Evolutionary conservation across 2,113 vertebrate species (phyloP), one percentile per base, ranked within the genome.

Genomic region (Pygoscelis antarcticus): DNA sequence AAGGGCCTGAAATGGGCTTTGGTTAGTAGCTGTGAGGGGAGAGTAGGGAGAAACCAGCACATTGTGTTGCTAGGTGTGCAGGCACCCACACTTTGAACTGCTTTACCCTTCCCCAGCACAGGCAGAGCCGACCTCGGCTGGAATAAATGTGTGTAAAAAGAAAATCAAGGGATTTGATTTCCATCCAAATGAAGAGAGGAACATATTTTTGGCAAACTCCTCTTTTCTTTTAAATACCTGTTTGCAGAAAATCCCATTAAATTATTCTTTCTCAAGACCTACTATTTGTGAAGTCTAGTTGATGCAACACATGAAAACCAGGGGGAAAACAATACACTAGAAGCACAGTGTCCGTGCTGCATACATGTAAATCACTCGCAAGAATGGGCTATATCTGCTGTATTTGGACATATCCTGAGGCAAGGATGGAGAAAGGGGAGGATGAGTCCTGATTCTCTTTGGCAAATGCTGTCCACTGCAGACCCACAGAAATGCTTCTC

Each of bases 81-180:
- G 40, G 18, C 1, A 0, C 40, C 54, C 82, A 61, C 34, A 27
- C 40, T 69, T 54, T 3, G 23, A 88, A 74, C 22, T 61, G 75
- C 38, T 83, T 19, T 21, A 38, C 25, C 17, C 51, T 36, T 77
- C 62, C 29, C 69, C 47, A 22, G 40, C 40, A 8, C 26, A 82
- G 52, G 29, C 69, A 83, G 64, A 96, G 83, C 80, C 83, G 68
- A 88, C 82, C 79, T 93, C 92, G 89, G 46, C 90, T 87, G 68
- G 75, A 83, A 86, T 70, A 40, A 64, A 80, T 44, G 76, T 23
- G 30, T 52, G 44, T 22, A 12, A 68, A 68, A 60, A 57, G 7
- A 55, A 79, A 83, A 75, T 46, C 20, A 32, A 81, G 42, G 40
- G 10, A 47, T 65, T 72, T 46, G 7, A 46, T 68, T 86, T 68